Evolutionary conservation across 1,140 invertebrate species (phyloP).

Genomic region (Pissodes strobi): DNA sequence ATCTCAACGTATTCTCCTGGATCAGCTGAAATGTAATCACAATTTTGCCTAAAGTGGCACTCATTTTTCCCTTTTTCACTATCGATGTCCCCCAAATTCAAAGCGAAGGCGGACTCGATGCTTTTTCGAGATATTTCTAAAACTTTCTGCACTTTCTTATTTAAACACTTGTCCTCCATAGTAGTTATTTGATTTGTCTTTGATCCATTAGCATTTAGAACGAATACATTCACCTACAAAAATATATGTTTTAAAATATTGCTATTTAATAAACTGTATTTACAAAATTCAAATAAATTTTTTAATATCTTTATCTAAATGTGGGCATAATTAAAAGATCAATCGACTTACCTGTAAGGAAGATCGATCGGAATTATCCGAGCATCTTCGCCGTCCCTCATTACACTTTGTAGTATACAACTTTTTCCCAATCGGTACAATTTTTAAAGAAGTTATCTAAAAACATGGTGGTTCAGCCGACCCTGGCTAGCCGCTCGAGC

Average conservation of each 20-base stretch:
- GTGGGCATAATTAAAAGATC: too few relatives aligned
- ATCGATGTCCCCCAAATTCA: slow-evolving; percentile 7
- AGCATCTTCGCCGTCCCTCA: too few relatives aligned
- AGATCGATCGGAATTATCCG: too few relatives aligned
- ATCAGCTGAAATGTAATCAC: not conserved
- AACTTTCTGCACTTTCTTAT: slow-evolving; percentile 22
- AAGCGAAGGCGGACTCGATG: slow-evolving; percentile 15
- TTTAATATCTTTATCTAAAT: too few relatives aligned
- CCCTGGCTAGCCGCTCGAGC: too few relatives aligned
- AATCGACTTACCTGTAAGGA: too few relatives aligned
- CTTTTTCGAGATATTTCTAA: slow-evolving; percentile 31
- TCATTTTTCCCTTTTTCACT: not conserved
- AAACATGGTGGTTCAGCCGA: too few relatives aligned
- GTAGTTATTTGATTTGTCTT: not conserved
- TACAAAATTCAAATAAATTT: too few relatives aligned
- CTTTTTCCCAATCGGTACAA: too few relatives aligned
- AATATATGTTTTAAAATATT: not conserved
- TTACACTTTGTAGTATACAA: too few relatives aligned
- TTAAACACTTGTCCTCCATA: not conserved
- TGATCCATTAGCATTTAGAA: slow-evolving; percentile 17
- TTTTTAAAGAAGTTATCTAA: too few relatives aligned
- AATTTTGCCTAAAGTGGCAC: not conserved
- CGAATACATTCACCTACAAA: slow-evolving; percentile 34
- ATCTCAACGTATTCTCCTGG: slow-evolving; percentile 9
- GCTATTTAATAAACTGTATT: too few relatives aligned